Percentiles rank a stretch among this genome's conserved stretches.
These are phyloP conservation scores for Xiphophorus birchmanni DNA, from an alignment of 2,797 vertebrate species.

Conservation along the genomic window DNA sequence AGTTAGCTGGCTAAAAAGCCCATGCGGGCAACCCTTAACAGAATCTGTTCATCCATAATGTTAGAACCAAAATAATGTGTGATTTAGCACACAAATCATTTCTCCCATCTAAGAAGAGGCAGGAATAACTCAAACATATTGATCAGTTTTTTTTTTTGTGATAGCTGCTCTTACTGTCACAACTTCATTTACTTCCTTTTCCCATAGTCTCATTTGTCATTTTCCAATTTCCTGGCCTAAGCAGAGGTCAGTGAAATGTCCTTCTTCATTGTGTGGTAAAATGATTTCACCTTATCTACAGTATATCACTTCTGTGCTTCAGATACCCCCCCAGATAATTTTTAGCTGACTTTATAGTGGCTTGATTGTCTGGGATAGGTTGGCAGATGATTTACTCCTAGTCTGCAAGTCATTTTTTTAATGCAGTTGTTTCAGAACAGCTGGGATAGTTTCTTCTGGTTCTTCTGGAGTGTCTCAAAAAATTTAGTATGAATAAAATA, in stretches of 20 bases:
- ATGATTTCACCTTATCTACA: slow-evolving; percentile 17
- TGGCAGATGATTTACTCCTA: slow-evolving; percentile 15
- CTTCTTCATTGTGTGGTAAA: background rate
- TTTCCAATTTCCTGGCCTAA: slow-evolving; percentile 51
- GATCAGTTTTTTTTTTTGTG: background rate
- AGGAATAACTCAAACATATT: background rate
- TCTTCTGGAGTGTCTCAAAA: background rate
- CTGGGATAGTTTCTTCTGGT: background rate
- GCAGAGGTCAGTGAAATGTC: slow-evolving; percentile 38
- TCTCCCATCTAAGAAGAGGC: background rate
- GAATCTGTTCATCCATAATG: background rate
- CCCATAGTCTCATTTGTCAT: slow-evolving; percentile 25
- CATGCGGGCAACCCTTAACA: background rate
- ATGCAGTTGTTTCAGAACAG: background rate
- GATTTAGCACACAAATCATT: background rate
- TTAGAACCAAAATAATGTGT: background rate
- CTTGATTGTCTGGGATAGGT: slow-evolving; percentile 6
- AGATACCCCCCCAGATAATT: slow-evolving; percentile 28
- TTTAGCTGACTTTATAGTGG: slow-evolving; percentile 18
- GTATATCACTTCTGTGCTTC: slow-evolving; percentile 25
- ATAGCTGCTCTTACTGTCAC: background rate
- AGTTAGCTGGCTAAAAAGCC: background rate
- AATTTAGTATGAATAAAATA: background rate
- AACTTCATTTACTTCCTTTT: background rate
- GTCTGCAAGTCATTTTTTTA: background rate